A percentile compares a stretch with the other conserved stretches of the same genome.
Evolutionary conservation across 1,140 invertebrate species (phyloP).

Genomic region (Octopus sinensis): DNA sequence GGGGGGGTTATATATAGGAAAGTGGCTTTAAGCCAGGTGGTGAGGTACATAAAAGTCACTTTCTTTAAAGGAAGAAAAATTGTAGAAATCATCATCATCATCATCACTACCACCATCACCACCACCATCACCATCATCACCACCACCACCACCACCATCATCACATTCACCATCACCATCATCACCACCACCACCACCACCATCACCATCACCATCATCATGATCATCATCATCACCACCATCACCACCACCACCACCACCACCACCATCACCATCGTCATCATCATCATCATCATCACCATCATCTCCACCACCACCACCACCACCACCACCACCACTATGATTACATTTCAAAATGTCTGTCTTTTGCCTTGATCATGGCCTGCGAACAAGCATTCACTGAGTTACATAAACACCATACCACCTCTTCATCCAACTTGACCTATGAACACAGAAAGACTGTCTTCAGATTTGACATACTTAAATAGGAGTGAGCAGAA

Average conservation of each 20-base stretch:
- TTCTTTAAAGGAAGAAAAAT: background rate
- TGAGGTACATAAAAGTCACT: slow-evolving; percentile 1
- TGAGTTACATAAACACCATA: background rate
- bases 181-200: background rate
- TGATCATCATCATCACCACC: background rate
- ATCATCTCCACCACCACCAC: slow-evolving; percentile 1
- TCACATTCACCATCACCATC: background rate
- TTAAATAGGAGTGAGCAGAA: too few species aligned
- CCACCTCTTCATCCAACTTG: slow-evolving; percentile 13
- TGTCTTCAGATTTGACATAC: background rate
- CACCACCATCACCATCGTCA: slow-evolving; percentile 9
- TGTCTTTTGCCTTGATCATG: background rate
- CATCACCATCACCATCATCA: background rate
- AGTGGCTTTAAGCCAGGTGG: background rate
- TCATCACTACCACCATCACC: background rate
- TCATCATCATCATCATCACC: background rate
- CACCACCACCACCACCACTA: slow-evolving; percentile 10
- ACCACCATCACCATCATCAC: slow-evolving; percentile 6
- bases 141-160: background rate
- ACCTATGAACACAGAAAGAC: background rate
- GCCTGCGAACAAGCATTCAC: too few species aligned
- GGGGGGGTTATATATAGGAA: background rate
- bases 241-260: slow-evolving; percentile 8
- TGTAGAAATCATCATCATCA: background rate
- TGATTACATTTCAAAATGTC: background rate